Evolutionary conservation across 2,888 invertebrate species (phyloP), one percentile per base, ranked within the genome.

Genomic region (Agrochola macilenta): DNA sequence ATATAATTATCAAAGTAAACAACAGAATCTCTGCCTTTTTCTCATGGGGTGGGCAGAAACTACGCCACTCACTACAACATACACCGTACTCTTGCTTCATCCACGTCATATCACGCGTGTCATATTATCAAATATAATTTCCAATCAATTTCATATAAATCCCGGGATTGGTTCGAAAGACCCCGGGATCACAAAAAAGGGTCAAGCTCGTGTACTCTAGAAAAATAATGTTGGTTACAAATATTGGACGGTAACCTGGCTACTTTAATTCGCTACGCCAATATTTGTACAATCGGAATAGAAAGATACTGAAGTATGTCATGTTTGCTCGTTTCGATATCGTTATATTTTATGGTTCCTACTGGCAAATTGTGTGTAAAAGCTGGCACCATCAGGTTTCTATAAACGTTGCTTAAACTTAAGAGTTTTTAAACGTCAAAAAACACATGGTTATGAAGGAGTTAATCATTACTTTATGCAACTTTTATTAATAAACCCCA

Each of bases 191-290:
- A 64, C 20, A n/a, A 69, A 66, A 79, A 81, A 52, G 35, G 63
- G 58, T 74, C 57, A 63, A 76, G 5, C 52, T 17, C 43, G 39
- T 61, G 74, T 81, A 52, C 61, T 68, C 30, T 43, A 74, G 52
- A 11, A 49, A 54, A 30, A 30, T 30, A 60, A 72, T 26, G 61
- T 52, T 72, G 72, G 69, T 54, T 61, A 68, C 39, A 58, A 83
- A 52, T 57, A 66, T 70, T 78, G 60, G 63, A 52, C 69, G 43
- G 60, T 12, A n/a, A 54, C 69, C 60, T 63, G 83, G 52, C 80
- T 74, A 83, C 75, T 82, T 82, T 82, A 79, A 82, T 82, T 75
- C 57, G 69, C 43, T 79, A 60, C 35, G 57, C 35, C 75, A 83
- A 82, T 76, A 82, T 82, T 79, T 79, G 61, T 77, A 26, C 73